These are phyloP conservation scores for Drosophila teissieri DNA, from an alignment of 1,140 invertebrate genomes.

Conservation along the genomic window DNA sequence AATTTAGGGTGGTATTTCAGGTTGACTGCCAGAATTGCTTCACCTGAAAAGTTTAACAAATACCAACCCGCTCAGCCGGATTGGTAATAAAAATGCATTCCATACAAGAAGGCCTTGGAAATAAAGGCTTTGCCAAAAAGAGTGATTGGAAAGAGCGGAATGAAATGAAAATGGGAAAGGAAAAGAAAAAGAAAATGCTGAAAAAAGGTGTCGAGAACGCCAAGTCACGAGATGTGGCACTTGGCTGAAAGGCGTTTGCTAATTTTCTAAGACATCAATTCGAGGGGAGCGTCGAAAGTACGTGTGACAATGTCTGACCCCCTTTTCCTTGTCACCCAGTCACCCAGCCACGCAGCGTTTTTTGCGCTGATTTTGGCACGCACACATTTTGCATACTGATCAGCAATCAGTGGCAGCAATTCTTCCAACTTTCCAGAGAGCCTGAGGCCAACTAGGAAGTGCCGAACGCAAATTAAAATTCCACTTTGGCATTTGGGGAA, in stretches of 20 bases:
- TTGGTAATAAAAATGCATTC: slow-evolving; percentile 59
- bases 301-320: slow-evolving; percentile 69
- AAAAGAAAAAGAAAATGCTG: neutral
- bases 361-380: slow-evolving; percentile 79
- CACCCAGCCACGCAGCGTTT: slow-evolving; percentile 30
- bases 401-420: slow-evolving; percentile 68
- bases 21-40: slow-evolving; percentile 1
- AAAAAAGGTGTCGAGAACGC: slow-evolving; percentile 53
- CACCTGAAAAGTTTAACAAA: slow-evolving; percentile 38
- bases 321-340: neutral
- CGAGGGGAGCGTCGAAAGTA: slow-evolving; percentile 55
- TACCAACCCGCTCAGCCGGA: slow-evolving; percentile 55
- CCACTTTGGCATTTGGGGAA: slow-evolving; percentile 81
- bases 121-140: neutral
- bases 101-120: slow-evolving; percentile 47
- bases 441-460: slow-evolving; percentile 37
- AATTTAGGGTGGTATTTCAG: neutral
- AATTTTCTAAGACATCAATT: slow-evolving; percentile 83
- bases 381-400: slow-evolving; percentile 83
- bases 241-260: slow-evolving; percentile 48
- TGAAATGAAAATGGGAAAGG: neutral
- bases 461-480: slow-evolving; percentile 77
- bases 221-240: slow-evolving; percentile 41
- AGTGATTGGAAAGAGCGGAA: neutral
- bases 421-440: slow-evolving; percentile 26